phyloP scores from a whole-genome alignment of 2,113 vertebrate species.

The Anolis carolinensis region DNA sequence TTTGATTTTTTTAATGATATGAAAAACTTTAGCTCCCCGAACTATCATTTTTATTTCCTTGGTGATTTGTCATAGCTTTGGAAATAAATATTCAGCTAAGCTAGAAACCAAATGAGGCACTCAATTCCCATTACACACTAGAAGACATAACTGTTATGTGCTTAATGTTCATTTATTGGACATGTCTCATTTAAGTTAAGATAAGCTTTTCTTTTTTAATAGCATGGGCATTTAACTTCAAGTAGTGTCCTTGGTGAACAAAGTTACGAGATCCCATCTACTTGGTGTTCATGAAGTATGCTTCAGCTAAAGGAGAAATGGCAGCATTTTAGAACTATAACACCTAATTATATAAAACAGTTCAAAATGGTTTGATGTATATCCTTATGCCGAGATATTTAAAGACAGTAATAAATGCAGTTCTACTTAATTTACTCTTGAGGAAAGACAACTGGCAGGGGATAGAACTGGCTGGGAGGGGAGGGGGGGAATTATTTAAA shows the following conservation, averaged over 20 bases:
- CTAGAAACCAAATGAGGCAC: not conserved
- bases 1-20: not conserved
- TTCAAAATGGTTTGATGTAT: conserved; percentile 21
- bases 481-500: conserved; percentile 48
- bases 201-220: not conserved
- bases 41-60: not conserved
- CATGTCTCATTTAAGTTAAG: not conserved
- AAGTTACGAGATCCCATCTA: conserved; percentile 9
- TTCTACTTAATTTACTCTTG: conserved; percentile 45
- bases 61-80: conserved; percentile 14
- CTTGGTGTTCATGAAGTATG: not conserved
- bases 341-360: conserved; percentile 22
- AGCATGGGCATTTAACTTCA: conserved; percentile 10
- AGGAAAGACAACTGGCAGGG: conserved; percentile 30
- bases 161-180: not conserved
- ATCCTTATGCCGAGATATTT: conserved; percentile 34
- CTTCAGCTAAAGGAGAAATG: conserved; percentile 23
- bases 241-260: not conserved
- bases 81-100: conserved; percentile 17
- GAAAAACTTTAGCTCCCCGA: not conserved
- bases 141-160: not conserved
- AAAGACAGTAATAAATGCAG: conserved; percentile 37
- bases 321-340: not conserved
- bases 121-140: not conserved
- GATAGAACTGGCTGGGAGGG: conserved; percentile 38